A percentile compares a stretch with the other conserved stretches of the same genome.
These are phyloP conservation scores for Nomia melanderi DNA, from an alignment of 1,140 invertebrate genomes.

Conservation along the genomic window DNA sequence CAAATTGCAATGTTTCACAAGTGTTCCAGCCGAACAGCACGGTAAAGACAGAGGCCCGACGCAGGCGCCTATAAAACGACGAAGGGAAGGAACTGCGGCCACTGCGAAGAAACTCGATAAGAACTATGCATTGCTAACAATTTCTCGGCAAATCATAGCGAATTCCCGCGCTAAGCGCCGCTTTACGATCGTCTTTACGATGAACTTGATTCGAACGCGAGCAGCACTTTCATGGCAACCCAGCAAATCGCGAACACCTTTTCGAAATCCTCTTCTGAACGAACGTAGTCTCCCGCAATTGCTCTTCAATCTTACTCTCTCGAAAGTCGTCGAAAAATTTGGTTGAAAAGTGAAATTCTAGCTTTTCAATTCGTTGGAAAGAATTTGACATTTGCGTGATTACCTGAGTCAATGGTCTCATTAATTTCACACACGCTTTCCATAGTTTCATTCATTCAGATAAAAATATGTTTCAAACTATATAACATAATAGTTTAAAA, in stretches of 20 bases:
- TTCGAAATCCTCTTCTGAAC: not conserved
- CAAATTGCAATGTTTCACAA: slow-evolving; percentile 1
- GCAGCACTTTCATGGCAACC: not conserved
- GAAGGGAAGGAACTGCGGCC: not conserved
- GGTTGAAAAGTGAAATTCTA: not conserved
- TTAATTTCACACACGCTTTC: too few species aligned
- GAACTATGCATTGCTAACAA: not conserved
- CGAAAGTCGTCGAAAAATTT: not conserved
- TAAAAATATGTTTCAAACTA: too few species aligned
- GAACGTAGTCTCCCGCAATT: not conserved
- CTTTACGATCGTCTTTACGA: not conserved
- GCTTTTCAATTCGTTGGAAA: too few species aligned
- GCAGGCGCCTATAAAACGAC: not conserved
- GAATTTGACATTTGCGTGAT: too few species aligned
- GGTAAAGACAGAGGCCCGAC: not conserved
- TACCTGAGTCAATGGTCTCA: too few species aligned
- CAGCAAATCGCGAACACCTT: not conserved
- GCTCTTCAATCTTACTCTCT: not conserved
- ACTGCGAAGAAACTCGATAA: not conserved
- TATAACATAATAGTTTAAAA: too few species aligned
- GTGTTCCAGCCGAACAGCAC: not conserved
- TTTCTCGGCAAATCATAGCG: not conserved
- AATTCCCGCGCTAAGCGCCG: not conserved
- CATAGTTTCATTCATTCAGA: too few species aligned
- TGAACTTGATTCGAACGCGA: not conserved